Conservation (phyloP, 2,113 vertebrate species). For the Copsychus sechellarum region DNA sequence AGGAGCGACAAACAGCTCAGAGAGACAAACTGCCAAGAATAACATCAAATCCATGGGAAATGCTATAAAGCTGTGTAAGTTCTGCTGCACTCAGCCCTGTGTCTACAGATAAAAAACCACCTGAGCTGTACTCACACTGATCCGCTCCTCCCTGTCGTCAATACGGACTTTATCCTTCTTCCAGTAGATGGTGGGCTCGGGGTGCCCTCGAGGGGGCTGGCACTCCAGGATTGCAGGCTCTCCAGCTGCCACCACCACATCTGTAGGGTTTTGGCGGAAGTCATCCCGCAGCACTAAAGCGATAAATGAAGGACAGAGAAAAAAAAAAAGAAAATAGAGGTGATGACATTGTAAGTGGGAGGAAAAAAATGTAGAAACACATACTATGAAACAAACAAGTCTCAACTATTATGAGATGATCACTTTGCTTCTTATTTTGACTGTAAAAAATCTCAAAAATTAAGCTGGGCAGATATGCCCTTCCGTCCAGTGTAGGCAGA, state of each 20-base stretch:
- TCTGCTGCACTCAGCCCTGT: not conserved
- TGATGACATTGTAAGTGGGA: not conserved
- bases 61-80: not conserved
- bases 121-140: conserved; percentile 82
- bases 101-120: accelerated
- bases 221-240: conserved; percentile 97
- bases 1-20: not conserved
- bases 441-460: not conserved
- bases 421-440: not conserved
- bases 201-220: conserved; percentile 93
- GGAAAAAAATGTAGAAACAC: not conserved
- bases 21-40: not conserved
- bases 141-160: conserved; percentile 92
- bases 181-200: conserved; percentile 97
- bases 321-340: not conserved
- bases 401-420: not conserved
- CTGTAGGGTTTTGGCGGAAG: conserved; percentile 96
- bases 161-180: conserved; percentile 96
- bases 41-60: accelerated
- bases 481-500: not conserved
- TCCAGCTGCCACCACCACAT: conserved; percentile 94
- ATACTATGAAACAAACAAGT: not conserved
- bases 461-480: not conserved
- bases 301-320: not conserved
- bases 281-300: conserved; percentile 91